These are phyloP conservation scores for Drosophila bifasciata DNA, from an alignment of 1,140 invertebrate species.

Conservation along the genomic window DNA sequence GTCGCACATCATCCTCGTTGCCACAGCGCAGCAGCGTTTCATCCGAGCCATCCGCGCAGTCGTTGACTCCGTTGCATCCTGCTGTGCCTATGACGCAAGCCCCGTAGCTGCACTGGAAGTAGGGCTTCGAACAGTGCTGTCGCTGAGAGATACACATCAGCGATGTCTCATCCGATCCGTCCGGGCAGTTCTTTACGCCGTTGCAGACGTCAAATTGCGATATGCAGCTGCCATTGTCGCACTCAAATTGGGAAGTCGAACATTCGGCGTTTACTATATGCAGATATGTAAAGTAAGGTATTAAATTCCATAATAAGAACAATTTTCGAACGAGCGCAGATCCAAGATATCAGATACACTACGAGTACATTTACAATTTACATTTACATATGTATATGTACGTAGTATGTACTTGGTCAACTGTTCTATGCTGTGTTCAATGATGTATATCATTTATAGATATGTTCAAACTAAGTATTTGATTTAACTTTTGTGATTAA, in stretches of 20 bases:
- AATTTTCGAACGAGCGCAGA: too few relatives aligned
- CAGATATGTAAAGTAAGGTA: not conserved
- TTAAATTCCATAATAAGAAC: too few relatives aligned
- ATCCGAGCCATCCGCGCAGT: conserved; percentile 90
- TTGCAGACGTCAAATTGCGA: conserved; percentile 75
- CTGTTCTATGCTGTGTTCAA: too few relatives aligned
- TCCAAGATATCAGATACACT: too few relatives aligned
- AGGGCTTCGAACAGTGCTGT: conserved; percentile 83
- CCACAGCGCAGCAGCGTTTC: conserved; percentile 84
- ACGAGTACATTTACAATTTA: too few relatives aligned
- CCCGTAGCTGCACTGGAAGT: conserved; percentile 87
- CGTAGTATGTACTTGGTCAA: too few relatives aligned
- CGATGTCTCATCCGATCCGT: conserved; percentile 87
- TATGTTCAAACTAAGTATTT: too few relatives aligned
- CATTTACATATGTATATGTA: too few relatives aligned
- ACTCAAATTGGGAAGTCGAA: conserved; percentile 43
- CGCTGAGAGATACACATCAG: conserved; percentile 61
- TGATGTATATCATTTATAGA: too few relatives aligned
- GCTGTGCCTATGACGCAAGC: conserved; percentile 86
- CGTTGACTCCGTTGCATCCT: conserved; percentile 86
- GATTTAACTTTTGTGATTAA: too few relatives aligned
- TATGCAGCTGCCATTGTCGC: conserved; percentile 75
- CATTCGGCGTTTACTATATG: conserved; percentile 29
- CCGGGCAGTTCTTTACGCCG: conserved; percentile 85
- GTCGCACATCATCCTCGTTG: conserved; percentile 37